Percentiles rank a stretch among this genome's conserved stretches.
Evolutionary conservation across 35 echinoderm and acorn worm species (phyloP).

Genomic region (Amphiura filiformis): DNA sequence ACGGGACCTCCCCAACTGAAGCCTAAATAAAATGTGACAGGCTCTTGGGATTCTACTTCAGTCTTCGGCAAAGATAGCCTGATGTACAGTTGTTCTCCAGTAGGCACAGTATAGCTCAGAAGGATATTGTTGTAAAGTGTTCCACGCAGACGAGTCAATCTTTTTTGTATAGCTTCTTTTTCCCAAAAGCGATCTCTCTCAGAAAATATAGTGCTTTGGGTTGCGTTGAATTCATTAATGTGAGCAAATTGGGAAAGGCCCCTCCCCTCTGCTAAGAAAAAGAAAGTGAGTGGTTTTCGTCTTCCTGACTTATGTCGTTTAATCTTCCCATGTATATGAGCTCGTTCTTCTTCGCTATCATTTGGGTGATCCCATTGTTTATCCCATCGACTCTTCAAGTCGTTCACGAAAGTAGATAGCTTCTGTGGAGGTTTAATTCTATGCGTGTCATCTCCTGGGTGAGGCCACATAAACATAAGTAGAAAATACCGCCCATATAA

Average conservation of each 20-base stretch:
- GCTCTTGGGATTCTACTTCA: constrained; percentile 29
- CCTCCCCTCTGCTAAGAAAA: constrained; percentile 23
- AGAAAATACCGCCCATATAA: constrained; percentile 8
- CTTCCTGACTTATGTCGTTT: background rate
- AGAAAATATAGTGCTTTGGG: background rate
- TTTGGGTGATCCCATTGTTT: background rate
- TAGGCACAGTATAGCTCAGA: background rate
- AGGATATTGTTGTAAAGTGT: background rate
- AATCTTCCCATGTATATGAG: background rate
- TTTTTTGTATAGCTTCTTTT: background rate
- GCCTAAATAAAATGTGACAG: constrained; percentile 54
- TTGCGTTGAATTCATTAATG: constrained; percentile 16
- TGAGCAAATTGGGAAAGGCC: background rate
- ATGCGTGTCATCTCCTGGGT: background rate
- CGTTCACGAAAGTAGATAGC: background rate
- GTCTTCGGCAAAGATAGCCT: constrained; percentile 6
- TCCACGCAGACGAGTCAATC: background rate
- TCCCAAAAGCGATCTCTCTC: constrained; percentile 14
- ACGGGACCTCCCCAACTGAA: constrained; percentile 59
- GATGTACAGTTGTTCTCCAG: constrained; percentile 11
- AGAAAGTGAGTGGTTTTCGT: constrained; percentile 12
- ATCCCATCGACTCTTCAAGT: background rate
- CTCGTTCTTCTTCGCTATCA: background rate
- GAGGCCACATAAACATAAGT: constrained; percentile 31
- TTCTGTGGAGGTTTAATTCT: background rate